A percentile compares a stretch with the other conserved stretches of the same genome.
These are phyloP conservation scores for Tenebrosternarchus preto DNA, from an alignment of 2,113 vertebrate species.

Conservation along the genomic window DNA sequence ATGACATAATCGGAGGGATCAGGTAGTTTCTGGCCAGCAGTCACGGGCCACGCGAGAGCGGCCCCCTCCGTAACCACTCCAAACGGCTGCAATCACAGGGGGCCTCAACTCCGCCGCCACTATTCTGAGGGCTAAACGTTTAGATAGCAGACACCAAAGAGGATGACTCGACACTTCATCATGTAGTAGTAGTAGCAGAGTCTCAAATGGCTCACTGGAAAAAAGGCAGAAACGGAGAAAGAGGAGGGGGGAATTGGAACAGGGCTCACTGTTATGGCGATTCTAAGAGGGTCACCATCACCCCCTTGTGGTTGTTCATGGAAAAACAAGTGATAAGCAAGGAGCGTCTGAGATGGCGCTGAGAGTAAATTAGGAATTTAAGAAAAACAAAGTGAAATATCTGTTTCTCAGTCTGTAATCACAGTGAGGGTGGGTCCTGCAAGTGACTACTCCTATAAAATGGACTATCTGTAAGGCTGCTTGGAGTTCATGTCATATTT, in stretches of 20 bases:
- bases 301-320: conserved; percentile 26
- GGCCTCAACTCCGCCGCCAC: neutral
- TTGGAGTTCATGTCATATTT: no score
- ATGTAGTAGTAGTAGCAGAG: conserved; percentile 12
- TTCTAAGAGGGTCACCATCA: conserved; percentile 12
- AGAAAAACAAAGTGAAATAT: no score
- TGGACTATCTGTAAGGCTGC: no score
- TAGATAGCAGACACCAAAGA: conserved; percentile 42
- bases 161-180: conserved; percentile 41
- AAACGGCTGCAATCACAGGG: no score
- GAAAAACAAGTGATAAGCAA: neutral
- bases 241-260: conserved; percentile 22
- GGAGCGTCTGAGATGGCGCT: no score
- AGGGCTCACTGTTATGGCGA: neutral
- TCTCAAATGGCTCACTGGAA: conserved; percentile 28
- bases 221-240: neutral
- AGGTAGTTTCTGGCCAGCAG: conserved; percentile 34
- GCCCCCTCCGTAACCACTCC: conserved; percentile 42
- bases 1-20: conserved; percentile 61
- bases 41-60: conserved; percentile 35
- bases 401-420: no score
- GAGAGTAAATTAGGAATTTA: no score
- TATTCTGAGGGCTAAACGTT: conserved; percentile 32
- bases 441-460: no score
- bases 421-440: no score